Base-by-base conservation (phyloP, 2,888 invertebrate genomes). In the Drosophila antonietae region DNA sequence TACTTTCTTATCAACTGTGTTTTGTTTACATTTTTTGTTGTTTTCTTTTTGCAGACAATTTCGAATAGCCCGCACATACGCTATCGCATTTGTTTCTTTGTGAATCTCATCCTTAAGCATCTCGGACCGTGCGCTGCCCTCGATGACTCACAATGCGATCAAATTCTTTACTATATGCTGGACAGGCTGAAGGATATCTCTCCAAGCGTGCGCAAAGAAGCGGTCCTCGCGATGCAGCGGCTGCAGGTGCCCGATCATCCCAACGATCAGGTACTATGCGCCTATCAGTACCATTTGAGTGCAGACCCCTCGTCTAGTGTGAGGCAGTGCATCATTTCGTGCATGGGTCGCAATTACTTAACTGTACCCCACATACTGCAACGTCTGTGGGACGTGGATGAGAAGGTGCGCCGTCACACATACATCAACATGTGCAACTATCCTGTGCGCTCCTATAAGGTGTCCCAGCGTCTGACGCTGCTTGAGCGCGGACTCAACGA, bases 261-360 rank as follows among this genome's bases (percentile, higher is more conserved):
- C 0, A 94, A 96, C 39, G 97, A 98, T 91, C 95, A 95, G 2
- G 95, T 98, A 1, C 95, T 97, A 1, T 94, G 95, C 79, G 94
- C 95, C 0, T 96, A 96, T 81, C 93, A 95, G 31, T 95, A 95
- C 86, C 96, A 97, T 76, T 94, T 97, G 92, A 93, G 94, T 74
- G 94, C 94, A 68, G 98, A 98, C 92, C 96, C 96, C 0, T 96
- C 95, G 77, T 93, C 95, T n/a, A 95, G 95, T 57, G 97, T 97
- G 0, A 94, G 96, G 55, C 91, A 92, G 84, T 95, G 96, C 0
- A 95, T 96, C 69, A 94, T 98, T 44, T 94, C 95, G 84, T 95
- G 95, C 53, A 95, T 97, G 91, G 97, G 96, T 0, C 95, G 96
- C 33, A 96, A 95, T 80, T 94, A 94, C 47, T 94, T 94, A 49